phyloP scores from a whole-genome alignment of 1,140 invertebrate species.

The Oryctes rhinoceros region DNA sequence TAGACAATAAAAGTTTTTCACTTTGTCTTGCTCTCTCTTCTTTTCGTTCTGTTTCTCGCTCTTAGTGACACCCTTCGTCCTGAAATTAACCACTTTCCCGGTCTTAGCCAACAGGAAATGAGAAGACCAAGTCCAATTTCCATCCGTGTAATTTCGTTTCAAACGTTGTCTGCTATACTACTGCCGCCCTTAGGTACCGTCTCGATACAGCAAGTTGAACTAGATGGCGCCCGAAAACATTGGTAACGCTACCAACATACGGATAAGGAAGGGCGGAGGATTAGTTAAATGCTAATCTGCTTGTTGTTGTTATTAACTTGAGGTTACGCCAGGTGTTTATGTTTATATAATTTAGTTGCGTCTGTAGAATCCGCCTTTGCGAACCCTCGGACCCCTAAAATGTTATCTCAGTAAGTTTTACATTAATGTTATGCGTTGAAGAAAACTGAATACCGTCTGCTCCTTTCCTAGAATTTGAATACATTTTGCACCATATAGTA shows the following conservation, averaged over 20 bases:
- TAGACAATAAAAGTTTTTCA: slow-evolving; percentile 7
- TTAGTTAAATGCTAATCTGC: slow-evolving; percentile 37
- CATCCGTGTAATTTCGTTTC: slow-evolving; percentile 34
- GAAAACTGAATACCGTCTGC: slow-evolving; percentile 26
- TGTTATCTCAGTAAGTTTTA: slow-evolving; percentile 11
- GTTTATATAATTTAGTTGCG: slow-evolving; percentile 36
- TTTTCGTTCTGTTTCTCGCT: neutral
- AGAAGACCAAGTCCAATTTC: slow-evolving; percentile 31
- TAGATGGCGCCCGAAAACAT: slow-evolving; percentile 19
- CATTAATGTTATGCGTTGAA: slow-evolving; percentile 24
- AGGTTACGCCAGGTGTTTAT: slow-evolving; percentile 36
- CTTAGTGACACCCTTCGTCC: neutral
- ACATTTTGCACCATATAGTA: neutral
- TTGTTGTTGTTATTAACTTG: slow-evolving; percentile 37
- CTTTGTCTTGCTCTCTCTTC: neutral
- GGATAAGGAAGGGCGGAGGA: slow-evolving; percentile 23
- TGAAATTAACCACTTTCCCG: slow-evolving; percentile 32
- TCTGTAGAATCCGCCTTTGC: slow-evolving; percentile 16
- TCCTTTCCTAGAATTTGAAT: neutral
- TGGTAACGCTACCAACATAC: neutral
- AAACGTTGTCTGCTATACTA: neutral
- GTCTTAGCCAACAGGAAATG: slow-evolving; percentile 29
- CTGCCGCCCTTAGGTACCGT: neutral
- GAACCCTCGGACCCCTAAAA: slow-evolving; percentile 19
- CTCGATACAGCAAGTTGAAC: neutral